Conservation (phyloP, 2,113 vertebrate species). For the Orthonyx spaldingii region DNA sequence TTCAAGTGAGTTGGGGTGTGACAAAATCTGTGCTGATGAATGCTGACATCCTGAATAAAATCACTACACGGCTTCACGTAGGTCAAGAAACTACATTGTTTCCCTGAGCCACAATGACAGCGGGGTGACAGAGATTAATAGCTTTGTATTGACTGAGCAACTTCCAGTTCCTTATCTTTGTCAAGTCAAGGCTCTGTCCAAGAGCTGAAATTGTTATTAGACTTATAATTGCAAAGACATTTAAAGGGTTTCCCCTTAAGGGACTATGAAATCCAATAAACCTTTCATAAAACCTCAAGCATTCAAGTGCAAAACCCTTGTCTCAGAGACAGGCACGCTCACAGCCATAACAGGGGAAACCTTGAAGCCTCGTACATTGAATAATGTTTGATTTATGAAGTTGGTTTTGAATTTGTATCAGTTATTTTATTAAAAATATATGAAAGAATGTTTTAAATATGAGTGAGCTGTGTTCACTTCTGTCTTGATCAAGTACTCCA, state of each 20-base stretch:
- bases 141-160: slow-evolving; percentile 95
- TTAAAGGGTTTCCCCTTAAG: slow-evolving; percentile 98
- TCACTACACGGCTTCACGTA: slow-evolving; percentile 75
- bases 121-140: slow-evolving; percentile 99
- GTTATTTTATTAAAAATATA: slow-evolving; percentile 91
- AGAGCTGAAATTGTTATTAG: slow-evolving; percentile 93
- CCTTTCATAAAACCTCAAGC: slow-evolving; percentile 88
- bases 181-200: slow-evolving; percentile 87
- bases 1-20: slow-evolving; percentile 72
- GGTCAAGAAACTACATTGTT: slow-evolving; percentile 85
- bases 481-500: slow-evolving; percentile 25
- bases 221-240: slow-evolving; percentile 98
- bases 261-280: slow-evolving; percentile 97
- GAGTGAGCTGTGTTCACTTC: slow-evolving; percentile 68
- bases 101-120: slow-evolving; percentile 80
- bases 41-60: slow-evolving; percentile 84
- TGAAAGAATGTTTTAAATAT: slow-evolving; percentile 80
- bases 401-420: slow-evolving; percentile 83
- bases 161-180: slow-evolving; percentile 97
- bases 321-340: slow-evolving; percentile 59
- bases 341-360: slow-evolving; percentile 69
- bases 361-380: slow-evolving; percentile 73
- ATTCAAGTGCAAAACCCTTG: slow-evolving; percentile 64
- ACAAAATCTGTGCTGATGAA: slow-evolving; percentile 79
- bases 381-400: slow-evolving; percentile 92